A percentile compares a stretch with the other conserved stretches of the same genome.
phyloP scores from a whole-genome alignment of 2,113 vertebrate genomes.

The Charina bottae region DNA sequence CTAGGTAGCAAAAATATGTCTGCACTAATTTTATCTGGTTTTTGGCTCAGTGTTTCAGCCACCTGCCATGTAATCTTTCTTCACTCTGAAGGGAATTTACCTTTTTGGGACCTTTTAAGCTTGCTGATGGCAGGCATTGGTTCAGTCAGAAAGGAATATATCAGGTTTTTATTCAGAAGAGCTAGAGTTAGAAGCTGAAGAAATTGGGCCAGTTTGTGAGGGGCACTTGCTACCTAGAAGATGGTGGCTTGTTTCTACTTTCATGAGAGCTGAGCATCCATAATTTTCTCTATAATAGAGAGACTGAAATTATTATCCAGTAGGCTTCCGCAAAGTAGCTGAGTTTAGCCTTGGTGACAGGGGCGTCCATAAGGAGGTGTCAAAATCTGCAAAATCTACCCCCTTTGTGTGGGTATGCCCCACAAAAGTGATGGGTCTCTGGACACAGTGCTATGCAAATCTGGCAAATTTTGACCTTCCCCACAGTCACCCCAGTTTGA shows the following conservation, averaged over 20 bases:
- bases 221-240: background rate
- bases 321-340: background rate
- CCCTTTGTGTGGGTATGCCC: background rate
- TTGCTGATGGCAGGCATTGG: background rate
- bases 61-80: conserved; percentile 20
- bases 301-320: background rate
- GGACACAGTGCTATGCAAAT: background rate
- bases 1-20: background rate
- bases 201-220: background rate
- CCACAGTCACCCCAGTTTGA: background rate
- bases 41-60: background rate
- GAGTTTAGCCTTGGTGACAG: background rate
- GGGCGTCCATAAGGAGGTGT: background rate
- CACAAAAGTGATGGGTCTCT: background rate
- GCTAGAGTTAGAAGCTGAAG: background rate
- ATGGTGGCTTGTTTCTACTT: background rate
- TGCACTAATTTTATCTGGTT: conserved; percentile 23
- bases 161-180: background rate
- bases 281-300: background rate
- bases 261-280: background rate
- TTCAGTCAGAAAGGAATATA: background rate
- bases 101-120: background rate
- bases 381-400: background rate
- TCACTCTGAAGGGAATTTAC: background rate
- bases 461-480: background rate